Evolutionary conservation across 2,113 vertebrate species (phyloP), one percentile per base, ranked within the genome.

Genomic region (Nymphicus hollandicus): DNA sequence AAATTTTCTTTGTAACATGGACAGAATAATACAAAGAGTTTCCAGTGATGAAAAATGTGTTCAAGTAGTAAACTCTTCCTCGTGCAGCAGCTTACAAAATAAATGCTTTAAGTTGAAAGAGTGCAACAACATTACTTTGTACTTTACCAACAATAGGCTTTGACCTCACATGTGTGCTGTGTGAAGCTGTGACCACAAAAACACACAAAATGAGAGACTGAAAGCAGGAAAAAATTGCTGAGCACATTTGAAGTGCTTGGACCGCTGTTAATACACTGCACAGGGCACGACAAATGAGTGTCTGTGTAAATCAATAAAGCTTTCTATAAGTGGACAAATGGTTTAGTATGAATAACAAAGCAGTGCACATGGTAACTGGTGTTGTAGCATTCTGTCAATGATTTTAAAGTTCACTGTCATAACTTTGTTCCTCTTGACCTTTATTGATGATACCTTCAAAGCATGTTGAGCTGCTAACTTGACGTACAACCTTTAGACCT

Each of bases 401-500:
- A 95, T 98, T 97, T 96, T 98, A 97, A 98, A 98, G 98, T 98
- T 98, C 98, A 98, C 95, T 91, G 94, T 96, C 96, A 96, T 98
- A 97, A 97, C 97, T 98, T 96, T 97, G 95, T 97, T 98, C 86
- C 83, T 86, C 96, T 95, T 98, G 97, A 98, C 97, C 98, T 98
- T 98, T 98, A 96, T 89, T 93, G 69, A 95, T 95, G 95, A 97
- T 97, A 94, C 91, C 87, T 97, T 95, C 93, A 95, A 96, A 96
- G 87, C 96, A 63, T 27, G 95, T 90, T 95, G 91, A 82, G n/a
- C 92, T 93, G 94, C 95, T 96, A 97, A 96, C 95, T 98, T 97
- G 97, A 93, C 50, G 2, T 78, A 81, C 95, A 94, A 97, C 96
- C 97, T 97, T 96, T 97, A 96, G 94, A 44, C 93, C 83, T 76